A percentile compares a stretch with the other conserved stretches of the same genome.
Conservation (phyloP, 2,113 vertebrate species). For the Melanerpes formicivorus region DNA sequence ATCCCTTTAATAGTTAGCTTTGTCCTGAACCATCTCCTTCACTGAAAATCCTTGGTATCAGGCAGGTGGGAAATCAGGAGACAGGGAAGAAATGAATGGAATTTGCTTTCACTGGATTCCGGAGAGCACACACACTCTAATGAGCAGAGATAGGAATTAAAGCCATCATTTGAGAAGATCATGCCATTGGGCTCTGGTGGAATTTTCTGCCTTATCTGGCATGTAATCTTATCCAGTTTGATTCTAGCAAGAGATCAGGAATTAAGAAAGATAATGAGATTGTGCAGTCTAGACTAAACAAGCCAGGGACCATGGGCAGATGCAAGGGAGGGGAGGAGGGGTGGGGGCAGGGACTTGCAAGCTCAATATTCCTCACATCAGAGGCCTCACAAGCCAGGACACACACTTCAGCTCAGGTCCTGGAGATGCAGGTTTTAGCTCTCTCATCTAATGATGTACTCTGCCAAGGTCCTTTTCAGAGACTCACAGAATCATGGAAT, state of each 20-base stretch:
- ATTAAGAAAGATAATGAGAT: conserved; percentile 2
- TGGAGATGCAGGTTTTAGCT: neutral
- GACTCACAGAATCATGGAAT: no score
- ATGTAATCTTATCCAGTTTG: neutral
- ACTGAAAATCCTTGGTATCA: neutral
- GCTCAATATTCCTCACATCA: neutral
- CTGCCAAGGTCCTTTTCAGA: no score
- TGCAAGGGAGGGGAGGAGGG: neutral
- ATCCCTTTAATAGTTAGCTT: neutral
- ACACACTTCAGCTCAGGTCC: neutral
- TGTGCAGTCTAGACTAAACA: conserved; percentile 16
- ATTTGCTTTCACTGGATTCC: conserved; percentile 3
- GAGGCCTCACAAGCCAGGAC: neutral
- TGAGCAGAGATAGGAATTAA: neutral
- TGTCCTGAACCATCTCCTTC: neutral
- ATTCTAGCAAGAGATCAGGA: neutral
- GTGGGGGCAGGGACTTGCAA: neutral
- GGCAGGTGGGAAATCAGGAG: neutral
- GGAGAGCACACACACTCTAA: neutral
- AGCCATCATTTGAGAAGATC: neutral
- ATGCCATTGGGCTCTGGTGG: neutral
- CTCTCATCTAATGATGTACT: no score
- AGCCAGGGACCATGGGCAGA: neutral
- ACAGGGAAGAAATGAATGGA: neutral
- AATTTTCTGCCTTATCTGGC: conserved; percentile 34